phyloP scores from a whole-genome alignment of 2,797 vertebrate genomes.

The Eleutherodactylus coqui region DNA sequence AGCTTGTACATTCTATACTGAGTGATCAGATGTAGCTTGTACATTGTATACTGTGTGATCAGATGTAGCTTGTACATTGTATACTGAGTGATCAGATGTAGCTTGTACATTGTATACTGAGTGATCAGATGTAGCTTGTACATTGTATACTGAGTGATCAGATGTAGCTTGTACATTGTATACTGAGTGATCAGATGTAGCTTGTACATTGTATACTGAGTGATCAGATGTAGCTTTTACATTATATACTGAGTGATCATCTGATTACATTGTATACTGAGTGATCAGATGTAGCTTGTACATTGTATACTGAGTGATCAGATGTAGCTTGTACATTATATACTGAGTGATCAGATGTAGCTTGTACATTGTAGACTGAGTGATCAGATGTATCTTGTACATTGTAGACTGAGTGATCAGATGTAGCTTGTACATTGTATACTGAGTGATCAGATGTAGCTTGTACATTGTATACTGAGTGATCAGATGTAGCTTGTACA shows the following conservation, averaged over 20 bases:
- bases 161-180: background rate
- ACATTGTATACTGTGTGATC: background rate
- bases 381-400: background rate
- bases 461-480: background rate
- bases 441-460: background rate
- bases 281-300: background rate
- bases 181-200: background rate
- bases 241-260: background rate
- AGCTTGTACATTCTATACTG: background rate
- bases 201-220: background rate
- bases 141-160: background rate
- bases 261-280: background rate
- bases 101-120: background rate
- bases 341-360: background rate
- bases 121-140: background rate
- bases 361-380: background rate
- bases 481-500: background rate
- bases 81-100: background rate
- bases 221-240: background rate
- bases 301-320: background rate
- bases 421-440: background rate
- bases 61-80: background rate
- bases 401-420: background rate
- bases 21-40: background rate
- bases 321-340: background rate